phyloP scores from a whole-genome alignment of 2,113 vertebrate genomes.

The Arizona elegans region DNA sequence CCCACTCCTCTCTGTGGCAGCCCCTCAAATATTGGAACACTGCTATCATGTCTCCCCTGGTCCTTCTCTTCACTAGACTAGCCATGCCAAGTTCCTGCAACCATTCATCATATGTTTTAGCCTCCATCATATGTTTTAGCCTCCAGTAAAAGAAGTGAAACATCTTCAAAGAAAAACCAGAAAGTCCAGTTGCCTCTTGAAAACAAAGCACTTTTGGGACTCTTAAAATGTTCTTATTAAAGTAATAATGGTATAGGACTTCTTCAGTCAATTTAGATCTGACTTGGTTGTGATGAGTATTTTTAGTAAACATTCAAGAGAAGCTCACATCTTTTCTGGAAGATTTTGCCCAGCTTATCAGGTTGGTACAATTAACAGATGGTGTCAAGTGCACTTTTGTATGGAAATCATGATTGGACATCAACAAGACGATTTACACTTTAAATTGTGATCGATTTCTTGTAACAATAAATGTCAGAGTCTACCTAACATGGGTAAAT shows the following conservation, averaged over 20 bases:
- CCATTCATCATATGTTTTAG: no score
- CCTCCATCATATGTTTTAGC: no score
- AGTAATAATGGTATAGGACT: not conserved
- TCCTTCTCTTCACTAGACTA: no score
- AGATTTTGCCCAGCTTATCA: not conserved
- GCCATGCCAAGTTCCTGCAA: no score
- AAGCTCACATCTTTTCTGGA: not conserved
- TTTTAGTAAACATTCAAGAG: not conserved
- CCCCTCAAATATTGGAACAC: no score
- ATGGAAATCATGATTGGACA: not conserved
- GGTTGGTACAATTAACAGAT: not conserved
- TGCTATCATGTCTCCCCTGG: no score
- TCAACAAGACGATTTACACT: not conserved
- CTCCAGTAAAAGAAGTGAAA: no score
- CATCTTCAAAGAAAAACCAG: no score
- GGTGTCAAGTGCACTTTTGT: not conserved
- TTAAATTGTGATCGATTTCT: not conserved
- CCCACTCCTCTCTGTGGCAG: no score
- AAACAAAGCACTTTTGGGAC: no score
- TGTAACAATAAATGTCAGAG: not conserved
- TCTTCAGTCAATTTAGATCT: not conserved
- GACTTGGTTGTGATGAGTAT: not conserved
- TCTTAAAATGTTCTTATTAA: not conserved
- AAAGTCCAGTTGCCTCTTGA: no score
- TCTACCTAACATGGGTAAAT: not conserved